Conservation (phyloP, 1,140 invertebrate species). For the Conus ventricosus region DNA sequence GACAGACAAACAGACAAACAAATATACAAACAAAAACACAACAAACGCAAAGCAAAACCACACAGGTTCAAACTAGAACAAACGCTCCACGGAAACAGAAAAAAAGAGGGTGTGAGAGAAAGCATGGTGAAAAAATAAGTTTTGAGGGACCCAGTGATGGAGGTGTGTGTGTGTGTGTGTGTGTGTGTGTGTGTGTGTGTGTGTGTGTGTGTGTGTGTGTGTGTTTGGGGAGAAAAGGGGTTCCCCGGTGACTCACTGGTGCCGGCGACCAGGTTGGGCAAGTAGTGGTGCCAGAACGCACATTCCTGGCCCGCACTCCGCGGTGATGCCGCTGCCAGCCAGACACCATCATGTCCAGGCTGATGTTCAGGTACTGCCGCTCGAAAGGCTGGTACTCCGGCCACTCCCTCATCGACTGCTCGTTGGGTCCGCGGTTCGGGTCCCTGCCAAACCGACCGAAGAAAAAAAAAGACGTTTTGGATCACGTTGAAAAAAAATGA, state of each 20-base stretch:
- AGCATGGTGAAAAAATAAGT: not conserved
- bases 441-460: conserved; percentile 76
- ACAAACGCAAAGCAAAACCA: too few relatives aligned
- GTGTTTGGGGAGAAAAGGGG: too few relatives aligned
- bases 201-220: too few relatives aligned
- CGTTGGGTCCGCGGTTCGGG: conserved; percentile 79
- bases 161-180: too few relatives aligned
- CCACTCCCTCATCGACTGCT: conserved; percentile 82
- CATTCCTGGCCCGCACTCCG: conserved; percentile 92
- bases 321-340: conserved; percentile 79
- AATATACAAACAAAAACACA: too few relatives aligned
- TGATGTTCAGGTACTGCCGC: conserved; percentile 89
- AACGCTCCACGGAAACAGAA: not conserved
- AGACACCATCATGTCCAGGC: conserved; percentile 81
- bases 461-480: too few relatives aligned
- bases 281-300: conserved; percentile 96
- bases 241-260: conserved; percentile 69
- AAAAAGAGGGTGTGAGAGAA: not conserved
- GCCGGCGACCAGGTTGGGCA: conserved; percentile 88
- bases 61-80: too few relatives aligned
- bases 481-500: too few relatives aligned
- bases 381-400: conserved; percentile 88
- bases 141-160: too few relatives aligned
- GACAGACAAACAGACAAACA: too few relatives aligned
- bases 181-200: too few relatives aligned